Conservation (phyloP, 2,113 vertebrate species). For the Chrysochloris asiatica region DNA sequence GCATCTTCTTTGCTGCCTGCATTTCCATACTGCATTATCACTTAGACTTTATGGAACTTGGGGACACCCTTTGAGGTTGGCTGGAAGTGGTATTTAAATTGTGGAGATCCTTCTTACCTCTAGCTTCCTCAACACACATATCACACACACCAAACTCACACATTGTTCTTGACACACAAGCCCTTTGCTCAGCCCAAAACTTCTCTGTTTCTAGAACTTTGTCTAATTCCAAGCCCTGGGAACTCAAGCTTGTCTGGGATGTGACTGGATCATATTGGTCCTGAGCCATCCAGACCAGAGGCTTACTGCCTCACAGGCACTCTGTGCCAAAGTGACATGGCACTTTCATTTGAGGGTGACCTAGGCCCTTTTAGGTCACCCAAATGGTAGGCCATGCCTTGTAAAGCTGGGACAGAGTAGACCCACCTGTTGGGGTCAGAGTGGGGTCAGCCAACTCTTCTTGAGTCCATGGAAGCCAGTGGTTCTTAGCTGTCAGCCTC, state of each 20-base stretch:
- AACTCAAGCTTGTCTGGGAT: background rate
- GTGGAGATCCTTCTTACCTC: background rate
- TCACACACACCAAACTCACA: background rate
- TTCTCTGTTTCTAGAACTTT: background rate
- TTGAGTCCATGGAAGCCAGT: background rate
- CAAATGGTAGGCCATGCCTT: background rate
- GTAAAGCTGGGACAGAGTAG: background rate
- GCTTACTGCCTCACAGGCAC: background rate
- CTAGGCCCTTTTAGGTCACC: background rate
- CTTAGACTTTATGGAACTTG: background rate
- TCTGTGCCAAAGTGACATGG: background rate
- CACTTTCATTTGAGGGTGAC: background rate
- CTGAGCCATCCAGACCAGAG: background rate
- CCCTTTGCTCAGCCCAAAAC: background rate
- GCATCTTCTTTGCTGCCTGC: background rate
- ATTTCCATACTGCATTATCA: background rate
- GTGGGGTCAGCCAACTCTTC: background rate
- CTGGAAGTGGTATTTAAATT: background rate
- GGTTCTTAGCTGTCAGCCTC: background rate
- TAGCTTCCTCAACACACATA: rapidly evolving
- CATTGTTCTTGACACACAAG: background rate
- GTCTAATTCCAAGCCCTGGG: background rate
- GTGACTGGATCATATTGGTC: background rate
- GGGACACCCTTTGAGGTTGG: background rate
- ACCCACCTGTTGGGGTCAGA: background rate